Evolutionary conservation across 1,140 invertebrate species (phyloP).

Genomic region (Meloidogyne hapla): DNA sequence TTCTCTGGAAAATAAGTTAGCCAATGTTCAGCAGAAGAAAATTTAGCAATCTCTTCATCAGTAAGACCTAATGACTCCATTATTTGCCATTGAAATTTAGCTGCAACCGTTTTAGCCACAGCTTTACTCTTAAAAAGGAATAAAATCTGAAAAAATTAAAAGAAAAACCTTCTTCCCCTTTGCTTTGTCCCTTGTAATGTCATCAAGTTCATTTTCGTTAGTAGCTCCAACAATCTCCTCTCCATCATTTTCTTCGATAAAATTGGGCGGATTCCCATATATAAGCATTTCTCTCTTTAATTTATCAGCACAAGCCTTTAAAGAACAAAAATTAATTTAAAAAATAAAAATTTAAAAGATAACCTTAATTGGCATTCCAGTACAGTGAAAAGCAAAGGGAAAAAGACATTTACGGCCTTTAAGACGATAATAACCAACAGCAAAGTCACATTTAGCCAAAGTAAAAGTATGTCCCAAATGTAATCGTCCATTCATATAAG

Average conservation of each 20-base stretch:
- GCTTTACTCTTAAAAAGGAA: constrained; percentile 72
- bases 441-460: constrained; percentile 72
- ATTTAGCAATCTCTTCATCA: constrained; percentile 86
- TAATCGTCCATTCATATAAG: constrained; percentile 97
- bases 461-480: constrained; percentile 98
- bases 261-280: constrained; percentile 88
- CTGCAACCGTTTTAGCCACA: constrained; percentile 81
- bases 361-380: constrained; percentile 74
- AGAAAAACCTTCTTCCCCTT: constrained; percentile 86
- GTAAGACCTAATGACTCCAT: constrained; percentile 87
- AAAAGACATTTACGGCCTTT: constrained; percentile 88
- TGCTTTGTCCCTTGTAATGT: constrained; percentile 82
- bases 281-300: constrained; percentile 85
- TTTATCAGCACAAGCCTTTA: constrained; percentile 90
- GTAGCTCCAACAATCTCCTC: constrained; percentile 54
- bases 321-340: not conserved
- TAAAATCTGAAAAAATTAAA: not conserved
- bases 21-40: constrained; percentile 89
- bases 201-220: constrained; percentile 66
- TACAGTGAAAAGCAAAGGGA: constrained; percentile 98
- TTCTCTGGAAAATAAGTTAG: constrained; percentile 90
- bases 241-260: constrained; percentile 71
- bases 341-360: constrained; percentile 41
- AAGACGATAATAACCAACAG: constrained; percentile 82
- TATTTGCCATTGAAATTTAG: constrained; percentile 98